Conservation (phyloP, 1,140 invertebrate species). For the Zophobas atratus region DNA sequence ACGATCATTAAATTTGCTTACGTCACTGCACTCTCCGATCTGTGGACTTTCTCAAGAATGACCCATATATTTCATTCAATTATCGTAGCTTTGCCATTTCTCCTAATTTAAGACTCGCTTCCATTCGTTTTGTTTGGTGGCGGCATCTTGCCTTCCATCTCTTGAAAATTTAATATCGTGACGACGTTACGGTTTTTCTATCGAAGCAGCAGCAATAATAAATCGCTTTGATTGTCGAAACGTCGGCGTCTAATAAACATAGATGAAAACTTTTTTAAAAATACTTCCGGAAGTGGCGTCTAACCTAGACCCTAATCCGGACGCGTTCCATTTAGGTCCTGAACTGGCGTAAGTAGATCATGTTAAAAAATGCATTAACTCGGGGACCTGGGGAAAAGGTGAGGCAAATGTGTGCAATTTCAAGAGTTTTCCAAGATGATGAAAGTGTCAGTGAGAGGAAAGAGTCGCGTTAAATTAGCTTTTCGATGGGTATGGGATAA, state of each 20-base stretch:
- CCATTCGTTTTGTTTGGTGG: slow-evolving; percentile 10
- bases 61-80: not conserved
- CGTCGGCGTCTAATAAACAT: not conserved
- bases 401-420: slow-evolving; percentile 1
- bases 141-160: slow-evolving; percentile 16
- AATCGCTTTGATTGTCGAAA: slow-evolving; percentile 17
- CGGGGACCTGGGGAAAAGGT: not conserved
- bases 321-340: slow-evolving; percentile 1
- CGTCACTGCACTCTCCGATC: too few species aligned
- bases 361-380: not conserved
- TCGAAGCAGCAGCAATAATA: not conserved
- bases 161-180: slow-evolving; percentile 27
- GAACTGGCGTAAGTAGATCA: slow-evolving; percentile 4
- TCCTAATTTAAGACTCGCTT: slow-evolving; percentile 6
- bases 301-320: slow-evolving; percentile 1
- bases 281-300: not conserved
- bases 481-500: too few species aligned
- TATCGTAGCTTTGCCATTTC: not conserved
- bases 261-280: not conserved
- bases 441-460: not conserved
- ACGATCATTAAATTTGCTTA: too few species aligned
- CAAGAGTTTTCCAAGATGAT: not conserved
- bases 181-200: not conserved
- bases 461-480: not conserved
- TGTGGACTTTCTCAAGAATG: too few species aligned